Base-by-base conservation (phyloP, 1,140 invertebrate genomes). In the Bombus terrestris region DNA sequence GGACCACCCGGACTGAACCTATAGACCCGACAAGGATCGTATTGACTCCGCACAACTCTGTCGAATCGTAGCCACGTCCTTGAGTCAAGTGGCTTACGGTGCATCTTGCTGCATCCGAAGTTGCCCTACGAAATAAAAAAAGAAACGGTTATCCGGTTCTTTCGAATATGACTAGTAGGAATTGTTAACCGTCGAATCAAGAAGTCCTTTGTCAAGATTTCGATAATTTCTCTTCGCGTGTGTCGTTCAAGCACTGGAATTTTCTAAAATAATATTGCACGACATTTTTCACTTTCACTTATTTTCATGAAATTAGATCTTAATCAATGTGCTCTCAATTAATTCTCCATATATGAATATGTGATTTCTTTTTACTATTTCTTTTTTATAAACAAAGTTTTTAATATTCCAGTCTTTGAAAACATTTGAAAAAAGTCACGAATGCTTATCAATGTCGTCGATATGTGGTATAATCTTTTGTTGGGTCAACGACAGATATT, bases 1-100 rank as follows among this genome's bases (percentile, higher is more conserved):
- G 92, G 93, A 94, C 93, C 94, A 95, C 94, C 94, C 93, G 93
- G 88, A 77, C 91, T 86, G 91, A 88, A 89, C 90, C 91, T 90
- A 89, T 90, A 91, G 69, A 86, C 89, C 92, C 83, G 89, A 88
- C 92, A 77, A 93, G 90, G 88, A 93, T 93, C 92, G 91, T 93
- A 95, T 94, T 93, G 92, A 92, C 91, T 92, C 89, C 82, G 89
- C 80, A 83, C 81, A 64, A 85, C 85, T 78, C 88, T 86, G 81
- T 79, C 88, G 87, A 91, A 92, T 90, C 82, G 81, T 87, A 90
- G 85, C 88, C 89, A 87, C 86, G 72, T 91, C 85, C 86, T 92
- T 88, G 57, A 91, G 81, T 89, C 87, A 79, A 87, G 90, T 91
- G 87, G 81, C 87, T 91, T 75, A 78, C 41, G 85, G 75, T 83